A percentile compares a stretch with the other conserved stretches of the same genome.
These are phyloP conservation scores for Limenitis camilla DNA, from an alignment of 2,888 invertebrate species.

Conservation along the genomic window DNA sequence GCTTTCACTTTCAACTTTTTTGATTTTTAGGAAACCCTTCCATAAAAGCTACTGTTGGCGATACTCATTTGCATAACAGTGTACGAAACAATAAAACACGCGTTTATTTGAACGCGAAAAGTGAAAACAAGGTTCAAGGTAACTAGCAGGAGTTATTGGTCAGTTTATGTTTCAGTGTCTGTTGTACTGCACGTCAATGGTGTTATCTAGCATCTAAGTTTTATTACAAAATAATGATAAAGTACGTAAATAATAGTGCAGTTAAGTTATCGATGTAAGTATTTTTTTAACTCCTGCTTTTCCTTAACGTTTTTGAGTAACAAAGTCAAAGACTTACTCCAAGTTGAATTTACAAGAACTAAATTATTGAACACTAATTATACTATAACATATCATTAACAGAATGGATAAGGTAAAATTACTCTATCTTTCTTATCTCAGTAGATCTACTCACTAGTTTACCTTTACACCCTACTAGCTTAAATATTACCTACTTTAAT, in stretches of 20 bases:
- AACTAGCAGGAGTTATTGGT: conserved; percentile 35
- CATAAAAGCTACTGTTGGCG: conserved; percentile 61
- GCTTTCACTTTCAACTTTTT: conserved; percentile 68
- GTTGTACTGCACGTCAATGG: conserved; percentile 50
- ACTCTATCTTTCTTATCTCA: too few species aligned
- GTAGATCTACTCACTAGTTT: too few species aligned
- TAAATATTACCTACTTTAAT: too few species aligned
- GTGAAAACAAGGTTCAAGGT: conserved; percentile 68
- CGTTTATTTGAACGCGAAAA: conserved; percentile 64
- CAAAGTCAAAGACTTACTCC: too few species aligned
- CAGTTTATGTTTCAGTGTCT: conserved; percentile 59
- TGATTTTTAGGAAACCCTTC: conserved; percentile 61
- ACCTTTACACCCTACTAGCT: too few species aligned
- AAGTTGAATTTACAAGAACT: neutral
- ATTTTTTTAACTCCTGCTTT: neutral
- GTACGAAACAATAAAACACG: conserved; percentile 54
- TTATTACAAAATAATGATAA: neutral
- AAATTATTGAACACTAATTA: too few species aligned
- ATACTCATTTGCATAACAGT: conserved; percentile 68
- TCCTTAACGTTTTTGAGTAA: too few species aligned
- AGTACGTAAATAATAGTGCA: neutral
- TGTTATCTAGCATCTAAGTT: conserved; percentile 5
- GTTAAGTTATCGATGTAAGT: neutral
- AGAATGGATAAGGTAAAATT: too few species aligned
- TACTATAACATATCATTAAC: too few species aligned